Conservation (phyloP, 2,797 vertebrate species). For the Cyclura pinguis region DNA sequence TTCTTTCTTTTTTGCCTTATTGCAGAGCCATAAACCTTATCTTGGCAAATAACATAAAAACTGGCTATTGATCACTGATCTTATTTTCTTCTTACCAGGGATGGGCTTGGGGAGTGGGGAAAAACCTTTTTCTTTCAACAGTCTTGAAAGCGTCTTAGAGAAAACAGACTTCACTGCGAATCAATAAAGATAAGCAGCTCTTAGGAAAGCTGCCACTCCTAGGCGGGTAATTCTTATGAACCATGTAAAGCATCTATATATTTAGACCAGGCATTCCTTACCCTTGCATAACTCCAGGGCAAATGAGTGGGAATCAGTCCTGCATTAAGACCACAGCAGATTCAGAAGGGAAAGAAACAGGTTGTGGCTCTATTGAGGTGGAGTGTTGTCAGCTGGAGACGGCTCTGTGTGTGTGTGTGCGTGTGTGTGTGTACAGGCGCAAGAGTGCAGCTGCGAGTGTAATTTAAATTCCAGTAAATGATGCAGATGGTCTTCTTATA, state of each 20-base stretch:
- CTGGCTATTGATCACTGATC: conserved; percentile 81
- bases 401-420: not conserved
- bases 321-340: not conserved
- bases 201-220: conserved; percentile 39
- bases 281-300: not conserved
- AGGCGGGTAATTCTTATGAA: conserved; percentile 41
- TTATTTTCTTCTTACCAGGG: conserved; percentile 69
- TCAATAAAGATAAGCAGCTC: conserved; percentile 53
- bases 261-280: conserved; percentile 10
- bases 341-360: conserved; percentile 23
- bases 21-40: conserved; percentile 80
- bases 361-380: conserved; percentile 45
- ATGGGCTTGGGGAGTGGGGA: conserved; percentile 49
- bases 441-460: conserved; percentile 48
- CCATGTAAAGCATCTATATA: not conserved
- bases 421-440: not conserved
- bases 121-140: conserved; percentile 55
- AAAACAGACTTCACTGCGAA: conserved; percentile 60
- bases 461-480: conserved; percentile 56
- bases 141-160: conserved; percentile 62
- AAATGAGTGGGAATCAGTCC: not conserved
- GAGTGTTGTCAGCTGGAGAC: conserved; percentile 60
- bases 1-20: conserved; percentile 60
- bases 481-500: conserved; percentile 25
- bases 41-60: conserved; percentile 81